Evolutionary conservation across 2,113 vertebrate species (phyloP), one percentile per base, ranked within the genome.

Genomic region (Rhegmatorhina hoffmannsi): DNA sequence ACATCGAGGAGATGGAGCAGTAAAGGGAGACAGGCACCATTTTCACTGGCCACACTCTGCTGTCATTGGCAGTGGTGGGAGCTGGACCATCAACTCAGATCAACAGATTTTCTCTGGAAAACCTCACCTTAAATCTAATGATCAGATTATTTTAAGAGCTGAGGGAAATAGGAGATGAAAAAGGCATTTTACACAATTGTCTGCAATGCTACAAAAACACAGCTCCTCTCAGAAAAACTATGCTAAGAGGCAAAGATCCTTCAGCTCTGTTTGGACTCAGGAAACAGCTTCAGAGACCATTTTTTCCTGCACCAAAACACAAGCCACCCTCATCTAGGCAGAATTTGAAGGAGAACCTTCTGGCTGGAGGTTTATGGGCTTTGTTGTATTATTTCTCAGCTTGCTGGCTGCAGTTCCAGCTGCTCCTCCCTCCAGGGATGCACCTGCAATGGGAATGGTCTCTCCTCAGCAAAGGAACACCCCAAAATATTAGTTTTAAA

Each of bases 371-470:
- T 28, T 59, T 38, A 89, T 26, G 21, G 49, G 83, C 56, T 72
- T 47, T 67, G 50, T 74, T 83, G 46, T 58, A 93, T 69, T 88
- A 56, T 55, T 82, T 76, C 91, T 87, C 66, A 69, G 84, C 75
- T 84, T 90, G 80, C 55, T 88, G 56, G 46, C 83, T 69, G 78
- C 72, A 62, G 66, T 59, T 89, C 85, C 89, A 86, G 77, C 73
- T 90, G 93, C 93, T 88, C 84, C 84, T 87, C 63, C 31, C 87
- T 89, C 81, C 89, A 26, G 77, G 87, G 92, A 89, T 33, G 74
- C 3, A 19, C 66, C 82, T 90, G 87, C 79, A 58, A 38, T 5
- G 43, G 17, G 70, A 91, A 63, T 0, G 0, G 67, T 47, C 69
- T 44, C 76, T 52, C 66, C 63, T 63, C 76, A 86, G 79, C 46